Evolutionary conservation across 2,113 vertebrate genomes (phyloP).

Genomic region (Arothron firmamentum): DNA sequence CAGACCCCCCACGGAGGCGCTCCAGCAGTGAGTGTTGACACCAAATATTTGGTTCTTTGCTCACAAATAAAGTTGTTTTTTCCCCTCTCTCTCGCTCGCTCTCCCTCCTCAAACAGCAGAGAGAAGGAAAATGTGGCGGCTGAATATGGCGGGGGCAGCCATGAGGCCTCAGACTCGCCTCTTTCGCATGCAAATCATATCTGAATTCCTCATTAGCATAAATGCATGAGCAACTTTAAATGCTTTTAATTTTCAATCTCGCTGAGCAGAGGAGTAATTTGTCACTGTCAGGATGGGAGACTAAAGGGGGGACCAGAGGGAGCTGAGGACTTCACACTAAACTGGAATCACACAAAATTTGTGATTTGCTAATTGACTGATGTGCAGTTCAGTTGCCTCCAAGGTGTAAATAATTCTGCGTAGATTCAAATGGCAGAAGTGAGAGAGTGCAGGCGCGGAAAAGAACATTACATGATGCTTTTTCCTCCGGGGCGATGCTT

Average conservation of each 20-base stretch:
- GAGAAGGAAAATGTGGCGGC: slow-evolving; percentile 53
- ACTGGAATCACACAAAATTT: slow-evolving; percentile 99
- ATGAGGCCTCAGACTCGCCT: slow-evolving; percentile 97
- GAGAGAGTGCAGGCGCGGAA: slow-evolving; percentile 58
- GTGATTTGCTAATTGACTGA: slow-evolving; percentile 99
- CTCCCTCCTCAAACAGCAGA: too few species aligned
- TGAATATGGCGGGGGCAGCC: slow-evolving; percentile 73
- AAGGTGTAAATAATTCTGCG: slow-evolving; percentile 98
- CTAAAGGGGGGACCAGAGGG: slow-evolving; percentile 85
- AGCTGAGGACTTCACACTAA: slow-evolving; percentile 91
- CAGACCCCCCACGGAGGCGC: slow-evolving; percentile 37
- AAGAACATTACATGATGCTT: slow-evolving; percentile 62
- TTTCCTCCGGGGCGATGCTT: slow-evolving; percentile 53
- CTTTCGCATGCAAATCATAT: slow-evolving; percentile 99
- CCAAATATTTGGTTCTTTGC: too few species aligned
- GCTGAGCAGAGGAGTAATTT: slow-evolving; percentile 99
- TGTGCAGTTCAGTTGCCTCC: slow-evolving; percentile 95
- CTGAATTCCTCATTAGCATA: slow-evolving; percentile 99
- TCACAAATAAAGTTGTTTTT: too few species aligned
- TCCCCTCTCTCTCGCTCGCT: too few species aligned
- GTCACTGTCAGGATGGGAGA: slow-evolving; percentile 99
- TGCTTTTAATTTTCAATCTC: slow-evolving; percentile 99
- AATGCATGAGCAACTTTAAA: slow-evolving; percentile 99
- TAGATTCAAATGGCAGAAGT: slow-evolving; percentile 81
- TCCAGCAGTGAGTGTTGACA: too few species aligned